phyloP scores from a whole-genome alignment of 2,113 vertebrate genomes.

The Onychostruthus taczanowskii region DNA sequence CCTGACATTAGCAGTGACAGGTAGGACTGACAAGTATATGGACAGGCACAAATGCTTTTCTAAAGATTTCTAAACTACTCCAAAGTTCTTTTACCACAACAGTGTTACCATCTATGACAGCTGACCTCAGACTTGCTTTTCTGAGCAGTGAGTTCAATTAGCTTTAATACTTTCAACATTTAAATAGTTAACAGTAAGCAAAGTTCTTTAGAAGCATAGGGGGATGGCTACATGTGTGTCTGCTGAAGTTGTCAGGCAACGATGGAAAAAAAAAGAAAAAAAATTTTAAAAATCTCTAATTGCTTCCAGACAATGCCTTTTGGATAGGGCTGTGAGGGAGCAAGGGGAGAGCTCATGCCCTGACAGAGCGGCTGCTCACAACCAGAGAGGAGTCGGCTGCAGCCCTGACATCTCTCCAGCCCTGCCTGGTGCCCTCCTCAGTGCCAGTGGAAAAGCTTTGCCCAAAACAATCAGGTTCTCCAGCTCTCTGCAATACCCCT shows the following conservation, averaged over 20 bases:
- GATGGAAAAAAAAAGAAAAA: constrained; percentile 52
- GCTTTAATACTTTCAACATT: constrained; percentile 66
- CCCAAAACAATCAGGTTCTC: not conserved
- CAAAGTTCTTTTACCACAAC: constrained; percentile 9
- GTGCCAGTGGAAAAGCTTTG: not conserved
- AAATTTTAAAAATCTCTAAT: constrained; percentile 37
- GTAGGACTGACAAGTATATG: constrained; percentile 19
- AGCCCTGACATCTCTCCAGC: not conserved
- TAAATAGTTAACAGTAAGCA: constrained; percentile 70
- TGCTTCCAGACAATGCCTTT: constrained; percentile 72
- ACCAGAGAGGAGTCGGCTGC: not conserved
- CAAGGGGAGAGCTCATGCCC: constrained; percentile 7
- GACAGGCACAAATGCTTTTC: not conserved
- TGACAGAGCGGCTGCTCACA: not conserved
- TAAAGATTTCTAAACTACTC: constrained; percentile 29
- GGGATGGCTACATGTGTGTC: constrained; percentile 38
- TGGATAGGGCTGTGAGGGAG: constrained; percentile 22
- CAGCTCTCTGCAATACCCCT: not conserved
- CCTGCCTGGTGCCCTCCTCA: not conserved
- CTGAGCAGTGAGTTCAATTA: constrained; percentile 35
- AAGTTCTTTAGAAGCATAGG: not conserved
- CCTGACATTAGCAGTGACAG: not conserved
- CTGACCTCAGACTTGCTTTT: not conserved
- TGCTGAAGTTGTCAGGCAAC: constrained; percentile 67
- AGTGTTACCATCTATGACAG: not conserved